A percentile compares a stretch with the other conserved stretches of the same genome.
Evolutionary conservation across 2,797 vertebrate species (phyloP).

Genomic region (Scarus forsteni): DNA sequence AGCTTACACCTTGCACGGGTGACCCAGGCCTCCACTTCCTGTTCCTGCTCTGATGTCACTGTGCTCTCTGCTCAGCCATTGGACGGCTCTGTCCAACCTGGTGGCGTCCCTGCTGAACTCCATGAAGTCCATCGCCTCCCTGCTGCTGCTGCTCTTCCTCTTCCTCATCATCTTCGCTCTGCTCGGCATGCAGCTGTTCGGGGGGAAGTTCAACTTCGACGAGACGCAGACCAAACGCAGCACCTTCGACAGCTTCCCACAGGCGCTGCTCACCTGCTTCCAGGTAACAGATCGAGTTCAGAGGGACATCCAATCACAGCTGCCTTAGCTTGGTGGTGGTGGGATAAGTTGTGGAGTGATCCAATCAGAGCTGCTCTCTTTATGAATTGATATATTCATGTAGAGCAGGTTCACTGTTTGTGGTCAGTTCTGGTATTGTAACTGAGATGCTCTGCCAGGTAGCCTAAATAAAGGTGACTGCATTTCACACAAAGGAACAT

Average conservation of each 20-base stretch:
- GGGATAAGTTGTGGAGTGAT: too few relatives aligned
- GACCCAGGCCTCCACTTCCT: fast-evolving
- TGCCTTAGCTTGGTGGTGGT: too few relatives aligned
- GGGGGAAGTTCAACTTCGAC: conserved; percentile 99
- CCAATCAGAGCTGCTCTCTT: too few relatives aligned
- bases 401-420: too few relatives aligned
- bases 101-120: conserved; percentile 98
- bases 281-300: conserved; percentile 87
- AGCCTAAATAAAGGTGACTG: too few relatives aligned
- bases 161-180: conserved; percentile 99
- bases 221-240: conserved; percentile 98
- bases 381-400: too few relatives aligned
- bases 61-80: conserved; percentile 85
- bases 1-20: fast-evolving
- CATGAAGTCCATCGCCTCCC: conserved; percentile 98
- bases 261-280: conserved; percentile 97
- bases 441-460: too few relatives aligned
- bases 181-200: conserved; percentile 98
- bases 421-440: too few relatives aligned
- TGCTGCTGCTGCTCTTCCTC: conserved; percentile 97
- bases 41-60: conserved; percentile 14
- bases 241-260: conserved; percentile 98
- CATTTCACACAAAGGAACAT: too few relatives aligned
- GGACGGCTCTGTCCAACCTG: conserved; percentile 97
- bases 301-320: too few relatives aligned